Evolutionary conservation across 2,113 vertebrate species (phyloP).

Genomic region (Plectropomus leopardus): DNA sequence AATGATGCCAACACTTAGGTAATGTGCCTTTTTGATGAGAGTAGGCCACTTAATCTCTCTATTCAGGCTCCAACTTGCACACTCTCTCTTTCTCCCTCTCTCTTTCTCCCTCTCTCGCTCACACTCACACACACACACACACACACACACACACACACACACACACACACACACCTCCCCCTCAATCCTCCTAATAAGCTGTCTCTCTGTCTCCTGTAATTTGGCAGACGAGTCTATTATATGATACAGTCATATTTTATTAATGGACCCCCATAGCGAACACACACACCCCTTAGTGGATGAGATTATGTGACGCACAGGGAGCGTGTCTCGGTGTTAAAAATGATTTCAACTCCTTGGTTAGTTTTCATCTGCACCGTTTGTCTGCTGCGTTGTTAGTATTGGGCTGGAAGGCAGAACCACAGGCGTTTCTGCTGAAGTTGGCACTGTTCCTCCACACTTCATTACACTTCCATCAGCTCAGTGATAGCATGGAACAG

Average conservation of each 20-base stretch:
- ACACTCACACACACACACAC: too few relatives aligned
- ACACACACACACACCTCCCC: slow-evolving; percentile 60
- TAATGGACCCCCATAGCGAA: slow-evolving; percentile 80
- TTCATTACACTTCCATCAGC: slow-evolving; percentile 72
- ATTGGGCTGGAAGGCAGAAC: slow-evolving; percentile 60
- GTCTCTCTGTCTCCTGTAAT: slow-evolving; percentile 84
- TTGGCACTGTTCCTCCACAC: slow-evolving; percentile 68
- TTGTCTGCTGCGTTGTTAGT: slow-evolving; percentile 61
- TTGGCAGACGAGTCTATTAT: slow-evolving; percentile 85
- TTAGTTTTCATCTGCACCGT: slow-evolving; percentile 62
- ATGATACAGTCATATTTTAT: slow-evolving; percentile 85
- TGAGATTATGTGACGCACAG: slow-evolving; percentile 78
- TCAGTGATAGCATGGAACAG: slow-evolving; percentile 45
- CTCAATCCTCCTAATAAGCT: slow-evolving; percentile 80
- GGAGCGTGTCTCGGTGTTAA: slow-evolving; percentile 71
- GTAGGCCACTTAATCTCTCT: slow-evolving; percentile 79
- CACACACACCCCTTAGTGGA: slow-evolving; percentile 77
- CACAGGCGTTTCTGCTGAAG: slow-evolving; percentile 66
- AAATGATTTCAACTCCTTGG: slow-evolving; percentile 70
- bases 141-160: slow-evolving; percentile 54
- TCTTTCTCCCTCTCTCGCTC: slow-evolving; percentile 10
- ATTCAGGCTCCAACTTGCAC: slow-evolving; percentile 65
- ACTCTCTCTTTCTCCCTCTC: slow-evolving; percentile 12
- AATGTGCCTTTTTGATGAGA: slow-evolving; percentile 81
- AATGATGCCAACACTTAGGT: slow-evolving; percentile 80